Base-by-base conservation (phyloP, 2,113 vertebrate genomes). In the Proteles cristata region DNA sequence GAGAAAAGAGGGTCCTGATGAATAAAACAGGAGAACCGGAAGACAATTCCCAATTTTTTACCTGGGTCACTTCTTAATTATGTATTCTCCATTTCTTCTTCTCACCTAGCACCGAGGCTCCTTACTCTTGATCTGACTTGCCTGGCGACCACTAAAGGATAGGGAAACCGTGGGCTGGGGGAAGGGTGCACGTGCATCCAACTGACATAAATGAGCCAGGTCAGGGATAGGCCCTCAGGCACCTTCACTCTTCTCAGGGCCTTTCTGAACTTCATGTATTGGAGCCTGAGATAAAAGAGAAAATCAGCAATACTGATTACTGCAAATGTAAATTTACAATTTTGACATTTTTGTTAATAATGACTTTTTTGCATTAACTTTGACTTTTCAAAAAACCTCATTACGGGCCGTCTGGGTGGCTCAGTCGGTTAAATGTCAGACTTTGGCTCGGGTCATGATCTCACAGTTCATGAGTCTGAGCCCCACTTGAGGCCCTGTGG, bases 111-210 rank as follows among this genome's bases (percentile, higher is more conserved):
- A 23, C 5, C 26, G 15, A 25, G 77, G 21, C 10, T 88, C 16
- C 35, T 15, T 26, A 61, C 11, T 1, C 61, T 66, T 87, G 86
- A 86, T 28, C 31, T 5, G 58, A 88, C 81, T 10, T 33, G 86
- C 2, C 11, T 7, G 53, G 50, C 53, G 28, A 86, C 65, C 35
- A 1, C 58, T 25, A 33, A 85, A 82, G 43, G n/a, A 73, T 25
- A 35, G 68, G 61, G 33, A 43, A 50, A 23, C 43, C 1, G 0
- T 0, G 5, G 43, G 1, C 0, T 1, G 33, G 9, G 19, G 8
- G 2, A 43, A 21, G 35, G 23, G n/a, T 10, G 8, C 45, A 16
- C 0, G 0, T 1, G 48, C 2, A 26, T 3, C 48, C 43, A 33
- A 33, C 19, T 45, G 53, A 31, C 53, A 5, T 2, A 11, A 2